These are phyloP conservation scores for Acronicta alni DNA, from an alignment of 2,888 invertebrate species.

Conservation along the genomic window DNA sequence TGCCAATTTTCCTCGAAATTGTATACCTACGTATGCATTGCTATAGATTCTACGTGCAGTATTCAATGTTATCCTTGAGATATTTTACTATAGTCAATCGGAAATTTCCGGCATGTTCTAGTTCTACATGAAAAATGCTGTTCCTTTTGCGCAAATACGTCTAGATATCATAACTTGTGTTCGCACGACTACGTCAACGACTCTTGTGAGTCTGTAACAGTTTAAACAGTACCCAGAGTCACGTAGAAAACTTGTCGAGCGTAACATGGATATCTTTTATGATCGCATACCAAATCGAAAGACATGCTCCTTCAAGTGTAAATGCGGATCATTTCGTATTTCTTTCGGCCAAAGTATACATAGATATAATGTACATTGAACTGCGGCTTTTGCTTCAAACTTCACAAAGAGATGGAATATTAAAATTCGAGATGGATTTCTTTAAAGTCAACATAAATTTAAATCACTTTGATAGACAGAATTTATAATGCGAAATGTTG, in stretches of 20 bases:
- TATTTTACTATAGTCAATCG: constrained; percentile 14
- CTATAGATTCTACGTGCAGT: constrained; percentile 8
- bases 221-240: constrained; percentile 34
- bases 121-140: constrained; percentile 14
- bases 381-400: constrained; percentile 14
- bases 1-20: constrained; percentile 35
- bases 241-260: constrained; percentile 51
- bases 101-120: too few relatives aligned
- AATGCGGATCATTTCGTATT: constrained; percentile 30
- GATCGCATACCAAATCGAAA: constrained; percentile 41
- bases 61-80: constrained; percentile 3
- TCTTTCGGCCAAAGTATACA: constrained; percentile 29
- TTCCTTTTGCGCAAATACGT: constrained; percentile 25
- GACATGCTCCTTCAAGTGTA: constrained; percentile 46
- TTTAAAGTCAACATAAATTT: constrained; percentile 19
- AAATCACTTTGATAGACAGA: constrained; percentile 25
- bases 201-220: constrained; percentile 21
- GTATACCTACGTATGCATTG: constrained; percentile 4
- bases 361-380: too few relatives aligned
- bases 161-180: constrained; percentile 26
- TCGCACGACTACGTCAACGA: constrained; percentile 24
- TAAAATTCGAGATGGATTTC: constrained; percentile 8
- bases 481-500: constrained; percentile 29
- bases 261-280: constrained; percentile 53
- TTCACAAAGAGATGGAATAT: constrained; percentile 2